phyloP scores from a whole-genome alignment of 2,797 vertebrate genomes.

The Anguilla pacifica region DNA sequence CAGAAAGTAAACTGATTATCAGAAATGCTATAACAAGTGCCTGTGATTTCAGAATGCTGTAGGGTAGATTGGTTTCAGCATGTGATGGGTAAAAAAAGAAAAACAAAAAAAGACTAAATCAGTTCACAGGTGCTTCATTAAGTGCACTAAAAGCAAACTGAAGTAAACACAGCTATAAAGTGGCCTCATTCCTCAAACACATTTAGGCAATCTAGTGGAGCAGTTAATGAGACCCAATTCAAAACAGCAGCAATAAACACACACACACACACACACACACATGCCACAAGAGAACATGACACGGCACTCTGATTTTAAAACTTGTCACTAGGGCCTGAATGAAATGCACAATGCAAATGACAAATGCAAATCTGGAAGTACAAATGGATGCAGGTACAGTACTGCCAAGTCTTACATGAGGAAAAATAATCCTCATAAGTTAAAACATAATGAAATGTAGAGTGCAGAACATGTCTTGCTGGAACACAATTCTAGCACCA shows the following conservation, averaged over 20 bases:
- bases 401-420: neutral
- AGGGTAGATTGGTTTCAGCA: neutral
- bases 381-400: neutral
- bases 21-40: neutral
- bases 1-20: neutral
- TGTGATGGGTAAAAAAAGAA: neutral
- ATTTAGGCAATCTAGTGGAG: slow-evolving; percentile 10
- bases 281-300: neutral
- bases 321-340: neutral
- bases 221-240: neutral
- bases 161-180: neutral
- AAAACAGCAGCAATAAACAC: neutral
- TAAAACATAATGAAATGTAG: neutral
- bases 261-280: neutral
- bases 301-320: neutral
- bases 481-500: neutral
- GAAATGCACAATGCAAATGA: slow-evolving; percentile 5
- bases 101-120: neutral
- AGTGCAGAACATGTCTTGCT: neutral
- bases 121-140: neutral
- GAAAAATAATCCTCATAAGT: neutral
- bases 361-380: neutral
- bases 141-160: neutral
- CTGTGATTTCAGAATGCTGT: neutral
- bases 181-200: neutral